phyloP scores from a whole-genome alignment of 1,140 invertebrate species.

The Lordiphosa clarofinis region DNA sequence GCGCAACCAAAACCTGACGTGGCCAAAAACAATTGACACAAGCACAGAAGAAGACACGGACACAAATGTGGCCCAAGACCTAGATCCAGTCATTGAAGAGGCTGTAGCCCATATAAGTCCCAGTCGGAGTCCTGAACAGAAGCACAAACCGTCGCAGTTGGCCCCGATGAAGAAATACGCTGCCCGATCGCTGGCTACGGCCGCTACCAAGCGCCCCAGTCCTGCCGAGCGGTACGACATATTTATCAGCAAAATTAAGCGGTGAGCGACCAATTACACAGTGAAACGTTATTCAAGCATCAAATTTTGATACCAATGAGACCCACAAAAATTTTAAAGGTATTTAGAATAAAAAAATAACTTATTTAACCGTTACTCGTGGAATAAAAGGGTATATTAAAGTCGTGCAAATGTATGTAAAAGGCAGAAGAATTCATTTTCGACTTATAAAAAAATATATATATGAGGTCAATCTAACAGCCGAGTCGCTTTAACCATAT shows the following conservation, averaged over 20 bases:
- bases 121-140: neutral
- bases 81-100: neutral
- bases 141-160: neutral
- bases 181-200: neutral
- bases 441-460: too few relatives aligned
- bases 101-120: neutral
- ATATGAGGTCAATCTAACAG: too few relatives aligned
- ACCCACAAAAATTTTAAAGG: too few relatives aligned
- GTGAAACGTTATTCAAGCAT: too few relatives aligned
- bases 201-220: conserved; percentile 36
- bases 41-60: conserved; percentile 17
- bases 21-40: conserved; percentile 47
- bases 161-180: conserved; percentile 6
- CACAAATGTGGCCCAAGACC: neutral
- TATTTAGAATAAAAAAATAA: too few relatives aligned
- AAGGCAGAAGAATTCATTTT: too few relatives aligned
- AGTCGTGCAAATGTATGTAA: too few relatives aligned
- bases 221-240: conserved; percentile 65
- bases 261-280: conserved; percentile 27
- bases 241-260: conserved; percentile 64
- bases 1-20: conserved; percentile 60
- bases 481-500: too few relatives aligned
- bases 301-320: too few relatives aligned
- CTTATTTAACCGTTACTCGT: too few relatives aligned
- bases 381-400: too few relatives aligned